Conservation (phyloP, 1,140 invertebrate genomes). For the Drosophila oshimai region DNA sequence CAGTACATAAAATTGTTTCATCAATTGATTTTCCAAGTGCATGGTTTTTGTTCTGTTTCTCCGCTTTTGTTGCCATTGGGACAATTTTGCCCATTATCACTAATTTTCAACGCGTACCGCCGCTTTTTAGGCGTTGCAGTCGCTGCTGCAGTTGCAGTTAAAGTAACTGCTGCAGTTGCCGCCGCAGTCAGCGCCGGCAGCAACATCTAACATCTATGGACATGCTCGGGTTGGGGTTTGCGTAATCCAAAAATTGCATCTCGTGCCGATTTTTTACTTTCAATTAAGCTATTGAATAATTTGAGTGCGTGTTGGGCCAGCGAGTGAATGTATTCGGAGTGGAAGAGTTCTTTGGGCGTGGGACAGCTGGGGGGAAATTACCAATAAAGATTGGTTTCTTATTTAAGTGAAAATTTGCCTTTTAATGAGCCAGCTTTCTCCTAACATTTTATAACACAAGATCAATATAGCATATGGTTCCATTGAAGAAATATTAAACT, state of each 20-base stretch:
- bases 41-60: constrained; percentile 23
- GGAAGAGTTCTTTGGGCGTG: constrained; percentile 36
- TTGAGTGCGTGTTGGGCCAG: constrained; percentile 62
- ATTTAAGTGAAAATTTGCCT: neutral
- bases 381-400: neutral
- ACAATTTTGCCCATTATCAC: constrained; percentile 80
- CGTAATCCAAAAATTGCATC: constrained; percentile 77
- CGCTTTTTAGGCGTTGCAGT: constrained; percentile 64
- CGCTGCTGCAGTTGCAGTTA: constrained; percentile 3
- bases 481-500: neutral
- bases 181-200: constrained; percentile 22
- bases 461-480: too few species aligned
- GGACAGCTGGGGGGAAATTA: constrained; percentile 1
- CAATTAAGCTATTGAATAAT: constrained; percentile 81
- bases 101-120: constrained; percentile 67
- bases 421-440: neutral
- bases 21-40: constrained; percentile 7
- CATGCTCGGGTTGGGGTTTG: constrained; percentile 60
- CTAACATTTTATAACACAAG: neutral
- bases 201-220: constrained; percentile 36
- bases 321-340: constrained; percentile 51
- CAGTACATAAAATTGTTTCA: neutral
- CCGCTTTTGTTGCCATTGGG: constrained; percentile 57
- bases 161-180: neutral
- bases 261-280: constrained; percentile 73